Base-by-base conservation (phyloP, 2,888 invertebrate species). In the Drosophila buzzatii region DNA sequence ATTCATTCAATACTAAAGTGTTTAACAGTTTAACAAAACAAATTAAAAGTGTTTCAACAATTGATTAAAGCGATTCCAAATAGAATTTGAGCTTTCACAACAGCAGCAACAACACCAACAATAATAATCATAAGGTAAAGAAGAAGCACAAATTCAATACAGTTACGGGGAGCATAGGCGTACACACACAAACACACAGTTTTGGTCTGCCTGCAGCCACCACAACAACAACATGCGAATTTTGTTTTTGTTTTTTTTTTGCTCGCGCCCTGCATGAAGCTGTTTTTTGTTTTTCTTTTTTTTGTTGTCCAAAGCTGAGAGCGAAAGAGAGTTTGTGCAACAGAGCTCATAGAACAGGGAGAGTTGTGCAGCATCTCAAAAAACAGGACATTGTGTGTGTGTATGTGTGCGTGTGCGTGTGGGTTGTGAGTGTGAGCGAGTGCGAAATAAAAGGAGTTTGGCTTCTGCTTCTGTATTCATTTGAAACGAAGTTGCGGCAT, bases 291-390 rank as follows among this genome's bases (percentile, higher is more conserved):
- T 41, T 33, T 33, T 9, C 33, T 8, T 33, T 18, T n/a, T n/a
- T 55, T 16, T 70, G 63, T 70, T 71, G 65, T 66, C 57, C 49
- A 57, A 57, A 51, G 57, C 61, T 64, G 69, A 64, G 75, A 58
- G 51, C 41, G 9, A 35, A 44, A 66, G 64, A 65, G 67, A 60
- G 79, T 71, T 71, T 70, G 59, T 37, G 42, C 59, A 49, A 60
- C 57, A 58, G 80, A 69, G 66, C 68, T 66, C 55, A 51, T 27
- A 49, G 31, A 57, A 42, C 37, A 55, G 52, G 63, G 81, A 81
- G 78, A 78, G 78, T 83, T 83, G 67, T 89, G 82, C 82, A 83
- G 82, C 82, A 72, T 89, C 87, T 33, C 45, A 64, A 53, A 60
- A 39, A 37, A 16, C 23, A 39, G 49, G 44, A 59, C 56, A 23